Percentiles rank a stretch among this genome's conserved stretches.
Evolutionary conservation across 1,140 invertebrate species (phyloP).

Genomic region (Drosophila pectinifera): DNA sequence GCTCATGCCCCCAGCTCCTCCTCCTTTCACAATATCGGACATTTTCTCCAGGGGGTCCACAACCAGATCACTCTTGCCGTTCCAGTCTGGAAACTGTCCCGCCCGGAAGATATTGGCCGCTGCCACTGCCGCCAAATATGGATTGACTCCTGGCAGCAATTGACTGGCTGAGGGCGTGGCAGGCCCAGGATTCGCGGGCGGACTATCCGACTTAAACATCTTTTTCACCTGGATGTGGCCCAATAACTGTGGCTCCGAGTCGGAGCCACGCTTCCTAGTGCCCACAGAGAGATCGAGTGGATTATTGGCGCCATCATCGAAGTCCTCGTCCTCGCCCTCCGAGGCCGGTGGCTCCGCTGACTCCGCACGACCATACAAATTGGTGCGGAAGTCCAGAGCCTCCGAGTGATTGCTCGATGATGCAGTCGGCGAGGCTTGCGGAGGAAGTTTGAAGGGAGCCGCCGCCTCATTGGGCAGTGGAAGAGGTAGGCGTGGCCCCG

Average conservation of each 20-base stretch:
- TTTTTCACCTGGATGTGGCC: slow-evolving; percentile 83
- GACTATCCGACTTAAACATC: slow-evolving; percentile 86
- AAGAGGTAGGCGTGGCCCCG: slow-evolving; percentile 85
- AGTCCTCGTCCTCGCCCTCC: slow-evolving; percentile 85
- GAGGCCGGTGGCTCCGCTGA: slow-evolving; percentile 84
- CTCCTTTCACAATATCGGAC: slow-evolving; percentile 89
- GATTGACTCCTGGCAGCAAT: slow-evolving; percentile 90
- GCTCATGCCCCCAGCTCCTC: slow-evolving; percentile 11
- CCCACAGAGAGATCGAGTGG: slow-evolving; percentile 93
- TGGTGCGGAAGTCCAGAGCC: slow-evolving; percentile 80
- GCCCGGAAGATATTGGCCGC: slow-evolving; percentile 91
- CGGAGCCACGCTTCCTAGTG: slow-evolving; percentile 88
- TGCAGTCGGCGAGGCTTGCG: slow-evolving; percentile 81
- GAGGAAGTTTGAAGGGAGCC: slow-evolving; percentile 84
- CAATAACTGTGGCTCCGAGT: slow-evolving; percentile 67
- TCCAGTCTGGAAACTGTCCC: slow-evolving; percentile 89
- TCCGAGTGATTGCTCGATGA: slow-evolving; percentile 79
- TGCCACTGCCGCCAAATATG: slow-evolving; percentile 92
- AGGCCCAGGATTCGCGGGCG: slow-evolving; percentile 88
- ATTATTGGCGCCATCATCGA: slow-evolving; percentile 77
- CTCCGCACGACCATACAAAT: slow-evolving; percentile 67
- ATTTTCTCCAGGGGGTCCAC: slow-evolving; percentile 95
- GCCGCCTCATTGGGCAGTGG: slow-evolving; percentile 86
- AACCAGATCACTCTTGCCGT: slow-evolving; percentile 91
- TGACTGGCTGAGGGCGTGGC: slow-evolving; percentile 88